Conservation (phyloP, 1,140 invertebrate genomes). For the Zaprionus capensis region DNA sequence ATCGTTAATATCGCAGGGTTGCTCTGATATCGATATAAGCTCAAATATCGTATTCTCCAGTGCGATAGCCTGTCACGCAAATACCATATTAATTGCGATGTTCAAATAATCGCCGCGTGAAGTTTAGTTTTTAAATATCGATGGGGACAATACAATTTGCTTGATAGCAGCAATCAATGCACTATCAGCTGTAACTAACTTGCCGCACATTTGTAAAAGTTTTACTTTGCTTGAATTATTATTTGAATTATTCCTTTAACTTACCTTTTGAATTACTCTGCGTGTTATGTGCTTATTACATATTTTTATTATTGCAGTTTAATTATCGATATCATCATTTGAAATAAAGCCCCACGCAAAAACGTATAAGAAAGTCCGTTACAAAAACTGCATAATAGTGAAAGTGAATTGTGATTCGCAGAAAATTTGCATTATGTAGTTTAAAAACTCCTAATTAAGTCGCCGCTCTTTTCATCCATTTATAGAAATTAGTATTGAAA, state of each 20-base stretch:
- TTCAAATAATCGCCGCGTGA: neutral
- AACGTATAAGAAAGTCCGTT: slow-evolving; percentile 1
- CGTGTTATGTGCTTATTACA: neutral
- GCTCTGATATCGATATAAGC: neutral
- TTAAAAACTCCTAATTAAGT: neutral
- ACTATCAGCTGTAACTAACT: neutral
- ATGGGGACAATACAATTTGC: neutral
- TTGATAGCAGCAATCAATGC: neutral
- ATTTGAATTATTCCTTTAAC: neutral
- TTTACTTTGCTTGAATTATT: neutral
- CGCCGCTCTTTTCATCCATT: neutral
- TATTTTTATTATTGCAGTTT: neutral
- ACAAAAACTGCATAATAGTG: slow-evolving; percentile 9
- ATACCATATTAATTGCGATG: neutral
- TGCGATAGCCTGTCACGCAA: neutral
- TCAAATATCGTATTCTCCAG: slow-evolving; percentile 5
- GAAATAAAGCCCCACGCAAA: neutral
- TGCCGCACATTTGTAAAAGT: neutral
- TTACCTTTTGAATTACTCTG: neutral
- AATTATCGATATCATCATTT: neutral
- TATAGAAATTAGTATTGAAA: slow-evolving; percentile 15
- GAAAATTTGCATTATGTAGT: neutral
- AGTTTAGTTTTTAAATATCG: neutral
- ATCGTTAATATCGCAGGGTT: slow-evolving; percentile 8
- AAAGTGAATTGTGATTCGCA: neutral